Conservation (phyloP, 1,140 invertebrate species). For the Aphelenchoides besseyi region DNA sequence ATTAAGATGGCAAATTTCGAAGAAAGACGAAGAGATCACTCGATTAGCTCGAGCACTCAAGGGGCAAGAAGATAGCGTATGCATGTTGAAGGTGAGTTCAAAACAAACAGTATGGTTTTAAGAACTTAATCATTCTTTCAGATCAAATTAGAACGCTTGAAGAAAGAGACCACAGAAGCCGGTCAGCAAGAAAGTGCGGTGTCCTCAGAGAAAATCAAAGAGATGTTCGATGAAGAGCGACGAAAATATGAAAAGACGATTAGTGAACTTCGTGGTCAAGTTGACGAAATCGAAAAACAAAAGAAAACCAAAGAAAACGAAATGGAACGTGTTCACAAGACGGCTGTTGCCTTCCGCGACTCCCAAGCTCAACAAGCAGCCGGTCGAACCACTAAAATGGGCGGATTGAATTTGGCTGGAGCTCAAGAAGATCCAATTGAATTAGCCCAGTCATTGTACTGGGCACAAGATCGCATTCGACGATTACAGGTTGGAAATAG, state of each 20-base stretch:
- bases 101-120: too few relatives aligned
- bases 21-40: constrained; percentile 57
- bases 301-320: neutral
- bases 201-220: constrained; percentile 8
- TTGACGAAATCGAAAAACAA: constrained; percentile 11
- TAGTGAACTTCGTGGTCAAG: neutral
- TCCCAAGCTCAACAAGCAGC: neutral
- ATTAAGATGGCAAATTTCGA: constrained; percentile 60
- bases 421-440: neutral
- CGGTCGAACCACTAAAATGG: neutral
- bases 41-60: constrained; percentile 44
- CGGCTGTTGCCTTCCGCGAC: neutral
- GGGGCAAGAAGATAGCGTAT: constrained; percentile 23
- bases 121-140: too few relatives aligned
- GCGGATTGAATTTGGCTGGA: neutral
- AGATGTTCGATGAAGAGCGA: neutral
- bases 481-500: neutral
- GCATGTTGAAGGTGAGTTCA: constrained; percentile 39
- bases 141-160: constrained; percentile 3
- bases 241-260: neutral
- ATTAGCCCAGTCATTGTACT: neutral
- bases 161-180: neutral
- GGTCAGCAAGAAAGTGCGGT: neutral
- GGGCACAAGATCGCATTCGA: neutral
- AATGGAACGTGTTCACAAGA: neutral